Evolutionary conservation across 2,113 vertebrate genomes (phyloP).

Genomic region (Asarcornis scutulata): DNA sequence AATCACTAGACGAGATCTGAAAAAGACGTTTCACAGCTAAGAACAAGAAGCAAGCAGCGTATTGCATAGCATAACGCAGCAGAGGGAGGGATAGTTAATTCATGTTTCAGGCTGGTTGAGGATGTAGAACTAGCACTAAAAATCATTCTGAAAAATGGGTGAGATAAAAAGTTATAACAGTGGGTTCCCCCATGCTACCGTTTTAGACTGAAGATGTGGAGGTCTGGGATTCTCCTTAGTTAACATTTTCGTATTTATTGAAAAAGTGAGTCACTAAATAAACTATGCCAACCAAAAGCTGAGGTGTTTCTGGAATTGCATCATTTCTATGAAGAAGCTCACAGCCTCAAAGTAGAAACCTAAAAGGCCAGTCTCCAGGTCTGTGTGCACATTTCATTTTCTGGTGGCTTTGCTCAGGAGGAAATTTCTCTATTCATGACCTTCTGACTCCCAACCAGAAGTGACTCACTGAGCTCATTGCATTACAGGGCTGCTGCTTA

Average conservation of each 20-base stretch:
- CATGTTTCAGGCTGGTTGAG: background rate
- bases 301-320: background rate
- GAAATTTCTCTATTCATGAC: background rate
- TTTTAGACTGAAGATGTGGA: background rate
- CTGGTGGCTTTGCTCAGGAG: background rate
- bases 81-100: background rate
- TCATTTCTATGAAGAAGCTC: background rate
- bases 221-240: background rate
- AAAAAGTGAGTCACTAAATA: background rate
- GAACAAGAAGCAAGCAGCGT: background rate
- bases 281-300: background rate
- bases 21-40: background rate
- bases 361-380: background rate
- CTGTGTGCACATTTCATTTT: background rate
- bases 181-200: background rate
- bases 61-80: background rate
- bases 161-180: background rate
- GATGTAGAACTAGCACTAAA: background rate
- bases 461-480: background rate
- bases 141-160: background rate
- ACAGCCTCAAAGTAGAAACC: background rate
- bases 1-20: background rate
- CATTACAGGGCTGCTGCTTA: background rate
- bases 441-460: background rate
- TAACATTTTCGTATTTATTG: background rate